Evolutionary conservation across 1,140 invertebrate species (phyloP).

Genomic region (Brachionus manjavacas): DNA sequence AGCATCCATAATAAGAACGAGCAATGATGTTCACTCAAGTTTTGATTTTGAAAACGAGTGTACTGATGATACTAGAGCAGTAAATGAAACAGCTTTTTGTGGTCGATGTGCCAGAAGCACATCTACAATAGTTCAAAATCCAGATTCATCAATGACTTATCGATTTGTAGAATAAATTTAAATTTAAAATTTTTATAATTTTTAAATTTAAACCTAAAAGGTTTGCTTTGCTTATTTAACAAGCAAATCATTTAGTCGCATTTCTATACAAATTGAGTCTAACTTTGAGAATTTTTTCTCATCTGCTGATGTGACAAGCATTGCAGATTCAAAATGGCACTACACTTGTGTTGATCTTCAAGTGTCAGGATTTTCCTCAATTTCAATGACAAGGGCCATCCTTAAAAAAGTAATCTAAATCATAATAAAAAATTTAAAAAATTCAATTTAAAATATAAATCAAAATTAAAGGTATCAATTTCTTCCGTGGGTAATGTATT

Average conservation of each 20-base stretch:
- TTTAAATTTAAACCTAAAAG: background rate
- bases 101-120: conserved; percentile 28
- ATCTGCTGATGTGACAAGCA: background rate
- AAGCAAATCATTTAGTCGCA: background rate
- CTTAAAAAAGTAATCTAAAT: background rate
- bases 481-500: background rate
- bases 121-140: background rate
- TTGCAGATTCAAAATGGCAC: conserved; percentile 20
- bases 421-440: background rate
- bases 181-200: background rate
- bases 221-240: conserved; percentile 35
- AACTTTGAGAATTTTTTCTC: background rate
- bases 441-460: background rate
- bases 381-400: background rate
- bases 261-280: background rate
- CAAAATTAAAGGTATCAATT: background rate
- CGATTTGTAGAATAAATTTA: background rate
- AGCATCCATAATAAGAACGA: background rate
- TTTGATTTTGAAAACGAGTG: conserved; percentile 37
- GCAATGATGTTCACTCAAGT: background rate
- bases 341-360: conserved; percentile 25
- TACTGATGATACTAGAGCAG: background rate
- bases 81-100: conserved; percentile 39
- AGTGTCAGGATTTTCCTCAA: background rate
- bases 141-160: background rate